These are phyloP conservation scores for Montipora sp. DNA, from an alignment of 64 coral and sea anemone genomes.

Conservation along the genomic window DNA sequence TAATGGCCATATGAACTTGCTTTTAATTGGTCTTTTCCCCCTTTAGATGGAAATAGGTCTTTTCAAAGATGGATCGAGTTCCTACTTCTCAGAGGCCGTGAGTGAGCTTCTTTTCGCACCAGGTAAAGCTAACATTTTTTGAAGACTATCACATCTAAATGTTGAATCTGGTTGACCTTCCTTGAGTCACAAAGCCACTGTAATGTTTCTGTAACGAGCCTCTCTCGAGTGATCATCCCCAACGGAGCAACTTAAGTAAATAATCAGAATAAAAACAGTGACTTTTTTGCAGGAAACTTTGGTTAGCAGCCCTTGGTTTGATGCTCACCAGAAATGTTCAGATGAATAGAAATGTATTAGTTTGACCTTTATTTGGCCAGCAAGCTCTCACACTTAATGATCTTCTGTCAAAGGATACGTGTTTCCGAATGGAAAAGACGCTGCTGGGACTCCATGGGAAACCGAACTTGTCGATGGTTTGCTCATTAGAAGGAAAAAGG, in stretches of 20 bases:
- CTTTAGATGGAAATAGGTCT: conserved; percentile 17
- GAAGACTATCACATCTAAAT: no score
- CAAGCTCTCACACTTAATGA: background rate
- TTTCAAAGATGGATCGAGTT: background rate
- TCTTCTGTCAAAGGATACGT: conserved; percentile 8
- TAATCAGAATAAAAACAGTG: no score
- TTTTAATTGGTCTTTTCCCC: background rate
- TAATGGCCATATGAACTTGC: background rate
- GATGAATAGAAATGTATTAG: background rate
- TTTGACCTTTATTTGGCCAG: background rate
- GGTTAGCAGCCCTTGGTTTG: no score
- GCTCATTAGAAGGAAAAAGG: conserved; percentile 25
- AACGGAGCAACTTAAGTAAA: no score
- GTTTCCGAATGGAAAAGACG: background rate
- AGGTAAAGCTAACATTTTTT: background rate
- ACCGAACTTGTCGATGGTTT: background rate
- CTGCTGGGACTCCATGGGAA: conserved; percentile 27
- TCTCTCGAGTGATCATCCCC: no score
- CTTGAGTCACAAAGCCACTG: no score
- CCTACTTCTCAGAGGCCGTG: background rate
- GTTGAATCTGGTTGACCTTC: no score
- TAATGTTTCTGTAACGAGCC: no score
- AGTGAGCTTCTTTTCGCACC: background rate
- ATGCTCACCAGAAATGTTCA: no score
- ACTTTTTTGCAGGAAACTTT: no score